phyloP scores from a whole-genome alignment of 1,140 invertebrate genomes.

The Euura saliciscinereae region DNA sequence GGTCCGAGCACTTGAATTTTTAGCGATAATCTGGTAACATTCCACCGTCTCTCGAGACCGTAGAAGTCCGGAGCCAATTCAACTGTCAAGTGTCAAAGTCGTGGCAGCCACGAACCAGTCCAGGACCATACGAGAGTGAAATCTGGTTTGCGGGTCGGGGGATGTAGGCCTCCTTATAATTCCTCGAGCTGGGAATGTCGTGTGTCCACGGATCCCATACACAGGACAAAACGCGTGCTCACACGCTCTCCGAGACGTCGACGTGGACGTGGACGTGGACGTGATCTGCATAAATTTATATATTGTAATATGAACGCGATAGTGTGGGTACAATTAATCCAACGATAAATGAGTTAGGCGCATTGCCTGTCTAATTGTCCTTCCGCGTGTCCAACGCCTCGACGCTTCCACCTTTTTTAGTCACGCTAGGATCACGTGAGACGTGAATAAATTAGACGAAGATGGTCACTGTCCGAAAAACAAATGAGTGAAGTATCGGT shows the following conservation, averaged over 20 bases:
- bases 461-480: too few species aligned
- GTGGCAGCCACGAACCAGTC: background rate
- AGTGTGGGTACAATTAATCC: constrained; percentile 1
- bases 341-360: background rate
- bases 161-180: background rate
- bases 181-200: background rate
- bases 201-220: background rate
- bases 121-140: background rate
- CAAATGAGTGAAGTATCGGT: too few species aligned
- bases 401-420: too few species aligned
- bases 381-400: background rate
- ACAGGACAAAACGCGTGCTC: background rate
- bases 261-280: background rate
- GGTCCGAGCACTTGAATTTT: background rate
- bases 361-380: background rate
- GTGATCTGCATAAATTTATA: constrained; percentile 1
- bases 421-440: too few species aligned
- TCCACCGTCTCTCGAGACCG: background rate
- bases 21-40: constrained; percentile 1
- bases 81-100: constrained; percentile 7
- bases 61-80: background rate
- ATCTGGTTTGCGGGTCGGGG: background rate
- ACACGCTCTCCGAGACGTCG: background rate
- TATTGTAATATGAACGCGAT: background rate
- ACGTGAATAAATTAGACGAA: too few species aligned